Evolutionary conservation across 92 coral and sea anemone species (phyloP).

Genomic region (Hydrozoanthus gracilis): DNA sequence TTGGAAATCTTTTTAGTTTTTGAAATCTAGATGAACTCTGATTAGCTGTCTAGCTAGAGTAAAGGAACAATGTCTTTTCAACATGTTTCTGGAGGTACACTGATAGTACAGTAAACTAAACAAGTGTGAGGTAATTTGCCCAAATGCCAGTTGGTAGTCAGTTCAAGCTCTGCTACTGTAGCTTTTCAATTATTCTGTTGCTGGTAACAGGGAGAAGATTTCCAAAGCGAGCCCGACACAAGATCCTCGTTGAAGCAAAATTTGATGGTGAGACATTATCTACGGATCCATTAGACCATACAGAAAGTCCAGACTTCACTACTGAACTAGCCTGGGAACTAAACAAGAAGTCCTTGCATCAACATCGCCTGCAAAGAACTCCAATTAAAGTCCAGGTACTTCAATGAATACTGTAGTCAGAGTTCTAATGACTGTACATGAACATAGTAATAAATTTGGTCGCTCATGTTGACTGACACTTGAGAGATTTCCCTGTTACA

Average conservation of each 20-base stretch:
- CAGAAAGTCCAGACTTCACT: conserved; percentile 87
- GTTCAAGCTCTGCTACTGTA: neutral
- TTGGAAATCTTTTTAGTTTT: neutral
- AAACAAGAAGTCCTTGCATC: conserved; percentile 88
- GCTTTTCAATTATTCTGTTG: neutral
- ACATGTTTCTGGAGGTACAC: too few species aligned
- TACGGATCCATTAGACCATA: conserved; percentile 95
- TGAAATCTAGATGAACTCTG: too few species aligned
- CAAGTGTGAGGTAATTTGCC: too few species aligned
- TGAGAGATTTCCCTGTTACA: too few species aligned
- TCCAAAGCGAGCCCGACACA: conserved; percentile 90
- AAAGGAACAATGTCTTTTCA: too few species aligned
- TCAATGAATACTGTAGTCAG: neutral
- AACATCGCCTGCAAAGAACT: conserved; percentile 93
- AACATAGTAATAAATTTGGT: too few species aligned
- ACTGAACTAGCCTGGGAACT: conserved; percentile 99
- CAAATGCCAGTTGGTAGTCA: neutral
- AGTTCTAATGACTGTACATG: neutral
- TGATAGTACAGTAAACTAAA: too few species aligned
- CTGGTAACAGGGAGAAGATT: conserved; percentile 78
- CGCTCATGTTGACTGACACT: too few species aligned
- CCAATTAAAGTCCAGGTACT: conserved; percentile 98
- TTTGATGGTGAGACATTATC: conserved; percentile 97
- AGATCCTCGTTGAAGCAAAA: conserved; percentile 91
- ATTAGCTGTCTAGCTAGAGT: too few species aligned